Base-by-base conservation (phyloP, 2,888 invertebrate genomes). In the Phyto melanocephala region DNA sequence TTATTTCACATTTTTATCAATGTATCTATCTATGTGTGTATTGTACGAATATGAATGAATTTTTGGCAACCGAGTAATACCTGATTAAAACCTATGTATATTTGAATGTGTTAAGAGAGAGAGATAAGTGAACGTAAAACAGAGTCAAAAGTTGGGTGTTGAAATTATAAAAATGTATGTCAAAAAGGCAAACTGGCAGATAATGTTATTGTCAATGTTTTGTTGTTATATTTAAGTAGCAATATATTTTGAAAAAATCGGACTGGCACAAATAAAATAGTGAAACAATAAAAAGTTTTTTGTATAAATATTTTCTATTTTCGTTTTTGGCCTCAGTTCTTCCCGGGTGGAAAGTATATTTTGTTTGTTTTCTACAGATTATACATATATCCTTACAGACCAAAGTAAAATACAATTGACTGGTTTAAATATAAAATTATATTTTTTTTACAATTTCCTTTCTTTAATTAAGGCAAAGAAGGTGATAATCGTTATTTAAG, bases 1-100 rank as follows among this genome's bases (percentile, higher is more conserved):
- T 70, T 54, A 47, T 56, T 56, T 75, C 17, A 37, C 17, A 13
- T 63, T 52, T 74, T 62, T 5, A 42, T 13, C 8, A 17, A 22
- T 20, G 8, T 37, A 1, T 22, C 6, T 28, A 28, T 28, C 5
- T 3, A 22, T 37, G 17, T 3, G 7, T 37, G 7, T 0, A 20
- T 5, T n/a, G 11, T 22, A 22, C 4, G 11, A 20, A 20, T 3
- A 11, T 24, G 22, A 24, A 52, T 52, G 24, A 13, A 52, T 24
- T 6, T 45, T 52, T 37, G 15, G 22, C 17, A 28, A 45, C 22
- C 24, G 20, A 37, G 20, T 35, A 50, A 52, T 52, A 2, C 17
- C 52, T 40, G 52, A 67, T 67, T 60, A 33, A 40, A 68, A 28
- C 24, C 54, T 42, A 28, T 28, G 3, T 3, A 20, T 11, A 54